Percentiles rank a stretch among this genome's conserved stretches.
These are phyloP conservation scores for Empis stercorea DNA, from an alignment of 2,888 invertebrate species.

Conservation along the genomic window DNA sequence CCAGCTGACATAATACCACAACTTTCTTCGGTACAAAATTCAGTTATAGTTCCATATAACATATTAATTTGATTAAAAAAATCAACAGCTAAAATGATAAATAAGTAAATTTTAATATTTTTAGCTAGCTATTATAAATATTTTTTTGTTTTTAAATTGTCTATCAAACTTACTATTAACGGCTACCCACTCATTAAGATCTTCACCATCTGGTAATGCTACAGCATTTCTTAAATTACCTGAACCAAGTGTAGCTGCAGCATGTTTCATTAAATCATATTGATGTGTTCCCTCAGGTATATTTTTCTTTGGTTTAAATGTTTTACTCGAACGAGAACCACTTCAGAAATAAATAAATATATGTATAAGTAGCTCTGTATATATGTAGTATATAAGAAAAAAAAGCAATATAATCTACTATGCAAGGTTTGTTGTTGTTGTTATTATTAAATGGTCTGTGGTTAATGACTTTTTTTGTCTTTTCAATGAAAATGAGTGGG, in stretches of 20 bases:
- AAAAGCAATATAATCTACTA: background rate
- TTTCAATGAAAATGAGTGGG: too few species aligned
- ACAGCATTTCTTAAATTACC: conserved; percentile 94
- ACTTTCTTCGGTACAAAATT: conserved; percentile 95
- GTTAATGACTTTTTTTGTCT: too few species aligned
- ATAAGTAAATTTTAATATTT: too few species aligned
- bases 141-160: too few species aligned
- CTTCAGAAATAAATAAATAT: conserved; percentile 9
- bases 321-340: conserved; percentile 73
- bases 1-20: conserved; percentile 99
- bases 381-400: background rate
- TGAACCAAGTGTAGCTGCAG: conserved; percentile 95
- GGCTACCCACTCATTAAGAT: conserved; percentile 99
- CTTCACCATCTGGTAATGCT: conserved; percentile 95
- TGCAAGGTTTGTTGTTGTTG: too few species aligned
- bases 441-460: too few species aligned
- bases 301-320: conserved; percentile 97
- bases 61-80: conserved; percentile 99
- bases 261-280: conserved; percentile 98
- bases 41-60: conserved; percentile 99
- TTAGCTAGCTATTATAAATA: too few species aligned
- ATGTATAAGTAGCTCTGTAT: too few species aligned
- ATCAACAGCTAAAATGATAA: conserved; percentile 68
- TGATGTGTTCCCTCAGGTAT: conserved; percentile 98
- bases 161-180: conserved; percentile 93